A percentile compares a stretch with the other conserved stretches of the same genome.
Evolutionary conservation across 2,797 vertebrate genomes (phyloP).

Genomic region (Chanos chanos): DNA sequence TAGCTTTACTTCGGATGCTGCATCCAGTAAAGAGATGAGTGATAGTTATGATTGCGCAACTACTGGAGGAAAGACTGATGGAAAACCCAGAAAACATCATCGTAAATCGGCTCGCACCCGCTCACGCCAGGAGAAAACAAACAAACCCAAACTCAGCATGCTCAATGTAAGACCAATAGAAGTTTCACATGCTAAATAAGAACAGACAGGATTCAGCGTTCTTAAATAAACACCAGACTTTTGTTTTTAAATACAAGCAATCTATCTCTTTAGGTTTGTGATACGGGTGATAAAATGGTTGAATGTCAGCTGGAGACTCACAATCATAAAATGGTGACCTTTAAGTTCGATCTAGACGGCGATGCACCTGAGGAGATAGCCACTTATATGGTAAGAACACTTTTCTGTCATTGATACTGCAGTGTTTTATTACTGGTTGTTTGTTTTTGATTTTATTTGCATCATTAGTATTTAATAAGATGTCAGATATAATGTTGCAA

Average conservation of each 20-base stretch:
- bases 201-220: background rate
- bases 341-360: conserved; percentile 97
- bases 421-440: too few species aligned
- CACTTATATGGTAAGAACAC: conserved; percentile 87
- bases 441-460: too few species aligned
- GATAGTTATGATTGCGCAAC: conserved; percentile 85
- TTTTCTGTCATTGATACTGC: too few species aligned
- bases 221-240: background rate
- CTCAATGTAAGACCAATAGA: conserved; percentile 94
- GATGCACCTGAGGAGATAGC: conserved; percentile 96
- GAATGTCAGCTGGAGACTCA: conserved; percentile 98
- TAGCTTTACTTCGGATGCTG: conserved; percentile 81
- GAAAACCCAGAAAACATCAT: conserved; percentile 87
- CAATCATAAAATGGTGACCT: conserved; percentile 99
- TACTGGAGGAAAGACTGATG: conserved; percentile 81
- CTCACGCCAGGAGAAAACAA: conserved; percentile 90
- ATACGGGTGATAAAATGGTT: conserved; percentile 97
- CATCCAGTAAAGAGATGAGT: conserved; percentile 90
- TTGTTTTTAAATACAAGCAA: background rate
- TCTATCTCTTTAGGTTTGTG: conserved; percentile 70
- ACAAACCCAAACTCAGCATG: conserved; percentile 92
- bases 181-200: too few species aligned
- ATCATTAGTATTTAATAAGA: too few species aligned
- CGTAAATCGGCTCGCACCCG: conserved; percentile 88
- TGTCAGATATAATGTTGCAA: too few species aligned